These are phyloP conservation scores for Penelope pileata DNA, from an alignment of 2,113 vertebrate species.

Conservation along the genomic window DNA sequence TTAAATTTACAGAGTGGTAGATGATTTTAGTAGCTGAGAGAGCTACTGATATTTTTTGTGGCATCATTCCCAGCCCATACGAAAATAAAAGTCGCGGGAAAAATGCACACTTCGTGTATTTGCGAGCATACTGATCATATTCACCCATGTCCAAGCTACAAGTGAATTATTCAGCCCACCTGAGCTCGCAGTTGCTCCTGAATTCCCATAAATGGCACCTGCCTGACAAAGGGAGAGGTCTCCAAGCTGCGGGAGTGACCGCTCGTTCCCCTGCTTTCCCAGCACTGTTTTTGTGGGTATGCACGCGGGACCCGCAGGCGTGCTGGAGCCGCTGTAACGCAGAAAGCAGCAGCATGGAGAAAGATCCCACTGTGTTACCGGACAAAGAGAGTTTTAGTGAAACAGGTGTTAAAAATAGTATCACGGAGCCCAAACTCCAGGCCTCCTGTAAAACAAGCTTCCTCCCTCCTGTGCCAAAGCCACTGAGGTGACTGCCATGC, in stretches of 20 bases:
- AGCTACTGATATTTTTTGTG: constrained; percentile 47
- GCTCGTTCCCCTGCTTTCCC: neutral
- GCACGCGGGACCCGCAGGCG: neutral
- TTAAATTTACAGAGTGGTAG: constrained; percentile 13
- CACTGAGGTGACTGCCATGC: accelerated
- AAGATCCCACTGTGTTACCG: neutral
- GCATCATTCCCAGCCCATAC: constrained; percentile 20
- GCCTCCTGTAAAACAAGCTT: neutral
- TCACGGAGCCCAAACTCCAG: neutral
- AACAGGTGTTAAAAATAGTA: neutral
- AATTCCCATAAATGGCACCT: neutral
- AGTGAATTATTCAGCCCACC: neutral
- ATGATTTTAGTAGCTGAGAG: constrained; percentile 59
- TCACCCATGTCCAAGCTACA: neutral
- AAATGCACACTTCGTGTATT: neutral
- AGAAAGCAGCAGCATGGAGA: neutral
- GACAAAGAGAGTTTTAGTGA: neutral
- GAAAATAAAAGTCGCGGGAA: neutral
- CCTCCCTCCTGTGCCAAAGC: neutral
- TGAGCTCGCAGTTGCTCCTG: neutral
- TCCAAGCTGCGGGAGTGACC: neutral
- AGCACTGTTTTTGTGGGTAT: neutral
- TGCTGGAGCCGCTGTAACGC: neutral
- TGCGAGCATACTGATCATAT: neutral
- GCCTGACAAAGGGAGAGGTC: neutral